Conservation (phyloP, 2,797 vertebrate species). For the Sebastiscus albofasciatus region DNA sequence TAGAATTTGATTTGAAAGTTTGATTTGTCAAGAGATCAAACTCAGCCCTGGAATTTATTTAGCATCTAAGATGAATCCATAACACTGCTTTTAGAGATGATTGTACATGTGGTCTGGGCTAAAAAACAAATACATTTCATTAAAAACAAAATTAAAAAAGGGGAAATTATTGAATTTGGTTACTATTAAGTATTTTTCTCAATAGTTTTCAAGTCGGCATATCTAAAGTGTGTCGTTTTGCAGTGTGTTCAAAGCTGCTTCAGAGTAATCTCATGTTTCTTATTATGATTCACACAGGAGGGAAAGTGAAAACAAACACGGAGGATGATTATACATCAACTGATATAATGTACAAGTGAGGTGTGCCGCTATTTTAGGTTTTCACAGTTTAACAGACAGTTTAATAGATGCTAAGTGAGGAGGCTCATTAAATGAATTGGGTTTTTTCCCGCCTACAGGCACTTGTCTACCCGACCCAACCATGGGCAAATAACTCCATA, state of each 20-base stretch:
- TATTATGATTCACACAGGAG: neutral
- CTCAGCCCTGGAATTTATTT: neutral
- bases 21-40: neutral
- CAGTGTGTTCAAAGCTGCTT: neutral
- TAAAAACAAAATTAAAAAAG: neutral
- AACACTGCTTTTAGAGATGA: neutral
- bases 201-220: neutral
- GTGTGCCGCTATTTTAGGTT: neutral
- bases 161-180: neutral
- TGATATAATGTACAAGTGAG: neutral
- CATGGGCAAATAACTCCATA: neutral
- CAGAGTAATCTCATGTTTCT: neutral
- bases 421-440: neutral
- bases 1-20: neutral
- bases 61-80: neutral
- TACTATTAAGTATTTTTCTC: neutral
- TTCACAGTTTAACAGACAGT: neutral
- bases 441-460: slow-evolving; percentile 14
- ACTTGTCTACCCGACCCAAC: neutral
- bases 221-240: too few species aligned
- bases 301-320: neutral
- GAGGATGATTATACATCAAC: neutral
- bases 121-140: neutral
- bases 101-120: neutral
- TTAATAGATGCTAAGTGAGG: slow-evolving; percentile 3